phyloP scores from a whole-genome alignment of 2,888 invertebrate species.

The Eilema sororculum region DNA sequence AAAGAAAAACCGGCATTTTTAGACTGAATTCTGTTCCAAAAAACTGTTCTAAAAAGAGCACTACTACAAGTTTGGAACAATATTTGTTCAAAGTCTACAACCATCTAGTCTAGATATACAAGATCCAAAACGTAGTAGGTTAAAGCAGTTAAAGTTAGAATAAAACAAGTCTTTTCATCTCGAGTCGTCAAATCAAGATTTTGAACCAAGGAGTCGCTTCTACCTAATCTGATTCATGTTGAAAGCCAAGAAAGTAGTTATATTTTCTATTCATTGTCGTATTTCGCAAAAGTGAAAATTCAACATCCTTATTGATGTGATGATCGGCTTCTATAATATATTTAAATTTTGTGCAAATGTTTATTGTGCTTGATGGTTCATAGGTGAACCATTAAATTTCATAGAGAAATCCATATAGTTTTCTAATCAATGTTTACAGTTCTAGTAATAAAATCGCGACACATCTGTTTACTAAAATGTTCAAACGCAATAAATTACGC shows the following conservation, averaged over 20 bases:
- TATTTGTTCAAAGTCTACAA: no score
- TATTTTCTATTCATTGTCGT: slow-evolving; percentile 35
- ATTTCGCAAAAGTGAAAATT: slow-evolving; percentile 50
- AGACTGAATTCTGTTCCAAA: no score
- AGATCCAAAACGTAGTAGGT: no score
- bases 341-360: slow-evolving; percentile 50
- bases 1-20: no score
- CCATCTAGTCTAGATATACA: no score
- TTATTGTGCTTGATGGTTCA: slow-evolving; percentile 38
- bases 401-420: slow-evolving; percentile 38
- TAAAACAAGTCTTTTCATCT: slow-evolving; percentile 4
- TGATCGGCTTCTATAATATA: slow-evolving; percentile 42
- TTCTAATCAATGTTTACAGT: slow-evolving; percentile 37
- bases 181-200: slow-evolving; percentile 21
- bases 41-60: no score
- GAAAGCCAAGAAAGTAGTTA: slow-evolving; percentile 36
- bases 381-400: slow-evolving; percentile 37
- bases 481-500: slow-evolving; percentile 2
- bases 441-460: slow-evolving; percentile 23
- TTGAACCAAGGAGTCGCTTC: slow-evolving; percentile 20
- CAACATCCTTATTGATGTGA: slow-evolving; percentile 37
- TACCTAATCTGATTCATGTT: slow-evolving; percentile 35
- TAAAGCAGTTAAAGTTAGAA: neutral
- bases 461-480: slow-evolving; percentile 28
- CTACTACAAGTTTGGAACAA: no score